A percentile compares a stretch with the other conserved stretches of the same genome.
Evolutionary conservation across 2,888 invertebrate species (phyloP).

Genomic region (Ceriagrion tenellum): DNA sequence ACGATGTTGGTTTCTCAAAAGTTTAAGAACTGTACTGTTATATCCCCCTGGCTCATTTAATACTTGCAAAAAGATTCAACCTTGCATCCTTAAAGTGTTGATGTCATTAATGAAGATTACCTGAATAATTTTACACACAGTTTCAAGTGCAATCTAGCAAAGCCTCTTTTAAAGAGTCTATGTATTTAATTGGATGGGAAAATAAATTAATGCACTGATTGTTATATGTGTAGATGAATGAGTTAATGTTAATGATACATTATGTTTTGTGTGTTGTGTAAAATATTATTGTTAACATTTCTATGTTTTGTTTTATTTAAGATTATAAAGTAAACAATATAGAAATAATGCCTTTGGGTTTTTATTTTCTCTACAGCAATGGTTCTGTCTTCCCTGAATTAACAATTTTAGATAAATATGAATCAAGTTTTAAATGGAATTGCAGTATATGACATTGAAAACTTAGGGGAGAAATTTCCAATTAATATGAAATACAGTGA

Average conservation of each 20-base stretch:
- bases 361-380: background rate
- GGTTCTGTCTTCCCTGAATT: no score
- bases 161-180: background rate
- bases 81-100: background rate
- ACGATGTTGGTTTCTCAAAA: constrained; percentile 20
- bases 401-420: no score
- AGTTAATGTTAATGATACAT: constrained; percentile 56
- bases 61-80: background rate
- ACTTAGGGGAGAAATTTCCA: no score
- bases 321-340: constrained; percentile 49
- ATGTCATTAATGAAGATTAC: background rate
- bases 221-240: constrained; percentile 63
- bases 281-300: constrained; percentile 62
- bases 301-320: constrained; percentile 58
- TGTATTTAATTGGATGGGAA: background rate
- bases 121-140: background rate
- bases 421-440: no score
- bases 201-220: constrained; percentile 45
- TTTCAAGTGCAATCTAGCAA: background rate
- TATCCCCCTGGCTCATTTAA: background rate
- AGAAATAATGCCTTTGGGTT: background rate
- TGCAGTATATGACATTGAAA: no score
- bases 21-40: background rate
- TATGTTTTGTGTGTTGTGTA: constrained; percentile 62
- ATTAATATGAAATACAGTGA: no score